Evolutionary conservation across 2,888 invertebrate species (phyloP).

Genomic region (Eucriotettix oculatus): DNA sequence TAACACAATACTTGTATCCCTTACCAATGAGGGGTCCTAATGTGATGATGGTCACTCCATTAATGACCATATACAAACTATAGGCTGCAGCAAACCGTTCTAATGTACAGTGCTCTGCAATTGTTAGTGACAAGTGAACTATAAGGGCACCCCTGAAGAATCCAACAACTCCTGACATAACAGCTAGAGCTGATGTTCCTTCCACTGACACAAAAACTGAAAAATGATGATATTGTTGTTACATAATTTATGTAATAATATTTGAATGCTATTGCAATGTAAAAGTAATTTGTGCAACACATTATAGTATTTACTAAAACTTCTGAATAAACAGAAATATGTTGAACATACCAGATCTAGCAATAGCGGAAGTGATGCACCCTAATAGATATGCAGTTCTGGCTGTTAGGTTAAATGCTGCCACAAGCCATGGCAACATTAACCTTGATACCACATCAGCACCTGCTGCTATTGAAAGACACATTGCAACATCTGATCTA

Average conservation of each 20-base stretch:
- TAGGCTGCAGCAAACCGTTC: constrained; percentile 8
- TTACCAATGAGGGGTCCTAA: constrained; percentile 9
- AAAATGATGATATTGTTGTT: neutral
- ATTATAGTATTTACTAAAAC: neutral
- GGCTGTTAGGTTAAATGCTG: neutral
- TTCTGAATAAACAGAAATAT: too few relatives aligned
- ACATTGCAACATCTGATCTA: constrained; percentile 2
- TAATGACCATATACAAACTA: constrained; percentile 9
- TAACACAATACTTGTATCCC: constrained; percentile 6
- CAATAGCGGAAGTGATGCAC: constrained; percentile 25
- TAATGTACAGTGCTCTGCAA: constrained; percentile 7
- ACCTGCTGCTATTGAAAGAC: constrained; percentile 4
- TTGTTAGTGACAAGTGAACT: constrained; percentile 5
- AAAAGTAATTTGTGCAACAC: neutral
- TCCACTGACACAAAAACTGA: constrained; percentile 4
- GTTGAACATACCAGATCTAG: constrained; percentile 41
- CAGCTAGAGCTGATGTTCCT: constrained; percentile 2
- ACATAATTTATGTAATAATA: neutral
- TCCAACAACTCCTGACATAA: constrained; percentile 6
- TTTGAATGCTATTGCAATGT: neutral
- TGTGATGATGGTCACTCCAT: constrained; percentile 6
- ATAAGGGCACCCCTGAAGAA: constrained; percentile 8
- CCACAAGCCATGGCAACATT: constrained; percentile 1
- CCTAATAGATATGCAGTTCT: constrained; percentile 29
- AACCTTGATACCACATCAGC: constrained; percentile 5